A percentile compares a stretch with the other conserved stretches of the same genome.
phyloP scores from a whole-genome alignment of 2,113 vertebrate species.

The Uria aalge region DNA sequence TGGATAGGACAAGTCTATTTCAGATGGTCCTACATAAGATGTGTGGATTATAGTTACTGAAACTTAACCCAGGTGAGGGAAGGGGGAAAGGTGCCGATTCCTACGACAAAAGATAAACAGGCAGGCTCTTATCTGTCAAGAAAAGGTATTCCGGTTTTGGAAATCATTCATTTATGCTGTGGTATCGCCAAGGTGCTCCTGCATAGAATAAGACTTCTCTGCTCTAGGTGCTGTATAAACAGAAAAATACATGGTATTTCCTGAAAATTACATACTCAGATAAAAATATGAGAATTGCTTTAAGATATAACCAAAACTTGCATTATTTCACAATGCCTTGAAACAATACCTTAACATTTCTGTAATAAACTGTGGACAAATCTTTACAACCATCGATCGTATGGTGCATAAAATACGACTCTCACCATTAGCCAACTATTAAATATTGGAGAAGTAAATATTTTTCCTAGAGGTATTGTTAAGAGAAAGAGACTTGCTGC shows the following conservation, averaged over 20 bases:
- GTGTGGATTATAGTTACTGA: neutral
- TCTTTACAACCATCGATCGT: neutral
- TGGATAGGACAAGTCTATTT: neutral
- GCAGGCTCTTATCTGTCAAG: neutral
- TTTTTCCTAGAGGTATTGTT: neutral
- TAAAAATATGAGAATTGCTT: neutral
- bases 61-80: neutral
- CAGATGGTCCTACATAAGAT: neutral
- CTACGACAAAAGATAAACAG: neutral
- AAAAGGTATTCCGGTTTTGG: neutral
- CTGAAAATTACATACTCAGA: neutral
- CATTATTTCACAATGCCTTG: neutral
- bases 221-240: neutral
- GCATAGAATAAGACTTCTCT: neutral
- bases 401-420: neutral
- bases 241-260: neutral
- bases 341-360: neutral
- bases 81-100: neutral
- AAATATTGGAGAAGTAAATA: neutral
- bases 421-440: neutral
- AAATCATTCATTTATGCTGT: neutral
- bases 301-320: neutral
- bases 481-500: neutral
- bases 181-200: neutral
- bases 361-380: neutral